These are phyloP conservation scores for Callosobruchus maculatus DNA, from an alignment of 2,888 invertebrate species.

Conservation along the genomic window DNA sequence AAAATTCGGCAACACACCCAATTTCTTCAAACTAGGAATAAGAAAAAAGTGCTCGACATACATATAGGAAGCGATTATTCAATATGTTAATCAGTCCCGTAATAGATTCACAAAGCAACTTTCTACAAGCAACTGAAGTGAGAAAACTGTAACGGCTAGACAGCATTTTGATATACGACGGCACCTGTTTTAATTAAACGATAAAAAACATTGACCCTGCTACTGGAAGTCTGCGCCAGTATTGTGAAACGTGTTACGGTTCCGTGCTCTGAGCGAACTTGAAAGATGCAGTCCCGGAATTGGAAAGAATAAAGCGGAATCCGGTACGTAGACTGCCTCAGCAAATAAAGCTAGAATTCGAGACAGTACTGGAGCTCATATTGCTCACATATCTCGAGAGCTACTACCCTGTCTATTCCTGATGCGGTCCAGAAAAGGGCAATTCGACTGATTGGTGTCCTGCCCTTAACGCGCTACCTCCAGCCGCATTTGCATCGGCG, in stretches of 20 bases:
- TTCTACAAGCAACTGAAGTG: not conserved
- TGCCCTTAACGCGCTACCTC: no score
- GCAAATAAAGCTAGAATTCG: no score
- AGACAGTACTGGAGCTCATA: no score
- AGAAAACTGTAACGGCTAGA: not conserved
- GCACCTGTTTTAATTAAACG: not conserved
- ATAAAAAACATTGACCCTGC: not conserved
- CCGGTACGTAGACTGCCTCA: no score
- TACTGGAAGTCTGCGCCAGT: not conserved
- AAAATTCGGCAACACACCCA: not conserved
- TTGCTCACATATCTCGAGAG: no score
- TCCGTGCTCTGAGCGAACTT: not conserved
- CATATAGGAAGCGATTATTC: not conserved
- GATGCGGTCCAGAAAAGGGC: no score
- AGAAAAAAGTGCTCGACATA: not conserved
- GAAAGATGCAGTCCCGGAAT: not conserved
- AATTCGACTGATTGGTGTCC: no score
- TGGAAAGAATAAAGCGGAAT: not conserved
- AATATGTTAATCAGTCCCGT: not conserved
- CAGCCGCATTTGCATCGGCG: no score
- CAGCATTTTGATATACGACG: not conserved
- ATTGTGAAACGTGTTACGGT: not conserved
- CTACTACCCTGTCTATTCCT: no score
- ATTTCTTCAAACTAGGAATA: not conserved
- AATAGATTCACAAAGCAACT: not conserved